Evolutionary conservation across 2,797 vertebrate genomes (phyloP), one percentile per base, ranked within the genome.

Genomic region (Sylvilagus floridanus): DNA sequence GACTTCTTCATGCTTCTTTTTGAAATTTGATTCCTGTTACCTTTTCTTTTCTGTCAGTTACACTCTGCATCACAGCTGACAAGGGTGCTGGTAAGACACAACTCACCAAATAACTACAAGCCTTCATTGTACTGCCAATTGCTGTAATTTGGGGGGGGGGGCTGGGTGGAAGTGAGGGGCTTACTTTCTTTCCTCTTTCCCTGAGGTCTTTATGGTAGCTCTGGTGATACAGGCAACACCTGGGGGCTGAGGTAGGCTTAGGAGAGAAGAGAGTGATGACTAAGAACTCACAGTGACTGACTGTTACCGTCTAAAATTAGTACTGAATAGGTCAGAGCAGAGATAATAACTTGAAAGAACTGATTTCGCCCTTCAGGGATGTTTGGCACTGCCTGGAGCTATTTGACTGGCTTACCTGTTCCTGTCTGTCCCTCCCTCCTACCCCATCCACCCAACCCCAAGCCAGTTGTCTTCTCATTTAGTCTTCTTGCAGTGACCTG

Each of bases 401-500:
- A 30, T 82, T 93, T 71, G 52, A 37, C 22, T 75, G 14, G 42
- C 60, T 68, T 47, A 50, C 12, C 30, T 81, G 7, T 78, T 78
- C 11, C 52, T 90, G 77, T 2, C 14, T 68, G 26, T 83, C 14
- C 42, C 86, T 60, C 37, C 22, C 16, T 73, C 28, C 17, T 66
- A 65, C 8, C 52, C 37, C 26, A 50, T 10, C 19, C 16, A 65
- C 9, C 37, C 17, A 22, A 63, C 60, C 7, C 19, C 66, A 92
- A 63, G 57, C 35, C 76, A 85, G n/a, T 69, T 30, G 5, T 78
- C 28, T 66, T 65, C 65, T 52, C 35, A n/a, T 65, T 93, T 69
- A 37, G 77, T 83, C 60, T 83, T 86, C n/a, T 26, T 81, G 54
- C 75, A 86, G 42, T 83, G 69, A 96, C 88, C 62, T 83, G 35